Base-by-base conservation (phyloP, 2,113 vertebrate species). In the Aythya baeri region DNA sequence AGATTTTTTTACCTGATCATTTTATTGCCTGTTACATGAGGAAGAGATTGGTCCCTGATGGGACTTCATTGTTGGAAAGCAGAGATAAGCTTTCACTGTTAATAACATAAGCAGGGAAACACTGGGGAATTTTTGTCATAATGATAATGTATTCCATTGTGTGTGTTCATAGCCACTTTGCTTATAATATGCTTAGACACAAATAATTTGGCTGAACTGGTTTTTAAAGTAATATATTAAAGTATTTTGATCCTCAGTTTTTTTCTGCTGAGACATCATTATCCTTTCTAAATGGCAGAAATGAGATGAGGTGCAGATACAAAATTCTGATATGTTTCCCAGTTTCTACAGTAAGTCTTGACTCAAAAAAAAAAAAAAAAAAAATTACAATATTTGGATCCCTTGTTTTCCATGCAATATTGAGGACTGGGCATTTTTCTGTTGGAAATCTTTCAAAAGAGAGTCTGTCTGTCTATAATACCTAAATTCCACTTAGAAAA, bases 171-270 rank as follows among this genome's bases (percentile, higher is more conserved):
- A 50, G 34, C 17, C n/a, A 50, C 49, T 91, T 91, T 89, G 32
- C 63, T 90, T 92, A 32, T 79, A 75, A 62, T 85, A 43, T 32
- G 22, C 16, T 89, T 93, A 50, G 82, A 88, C 62, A 73, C 72
- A 97, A 86, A 38, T 65, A 68, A 93, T 8, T 93, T 94, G n/a
- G 31, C 14, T 86, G 73, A 94, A 62, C 15, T 68, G 36, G 5
- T 93, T 89, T 76, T 92, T 72, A 3, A 65, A 79, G 91, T 68
- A 95, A 66, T 75, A 58, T 31, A 71, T 44, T 78, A 9, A 20
- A 77, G 1, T 71, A 57, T 80, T 93, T 82, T 79, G 27, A 81
- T 65, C 4, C 3, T 76, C 76, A 5, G 7, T 31, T 92, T 95
- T 49, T 49, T 95, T 43, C 55, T 46, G 32, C 17, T 82, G 71